Base-by-base conservation (phyloP, 1,140 invertebrate genomes). In the Phymastichus coffea region DNA sequence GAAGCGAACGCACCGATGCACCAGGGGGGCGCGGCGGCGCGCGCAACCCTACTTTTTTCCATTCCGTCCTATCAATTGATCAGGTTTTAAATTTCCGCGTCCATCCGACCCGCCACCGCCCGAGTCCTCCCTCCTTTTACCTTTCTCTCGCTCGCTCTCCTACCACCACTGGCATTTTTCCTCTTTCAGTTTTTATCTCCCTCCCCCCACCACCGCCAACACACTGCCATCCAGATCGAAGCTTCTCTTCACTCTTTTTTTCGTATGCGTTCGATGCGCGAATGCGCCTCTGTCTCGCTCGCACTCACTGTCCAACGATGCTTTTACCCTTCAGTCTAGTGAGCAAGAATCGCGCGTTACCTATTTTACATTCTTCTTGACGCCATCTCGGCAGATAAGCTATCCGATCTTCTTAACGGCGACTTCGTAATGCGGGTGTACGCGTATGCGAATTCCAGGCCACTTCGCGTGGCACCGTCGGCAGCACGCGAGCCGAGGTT, bases 31-130 rank as follows among this genome's bases (percentile, higher is more conserved):
- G n/a, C n/a, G n/a, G n/a, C n/a, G n/a, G n/a, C n/a, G n/a, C n/a
- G 73, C 73, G 72, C 75, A 75, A 74, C 74, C 76, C 75, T 76
- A 77, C 74, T 77, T 77, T 78, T 55, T 79, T 79, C 78, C 76
- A 78, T 80, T 80, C 75, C 76, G 70, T 80, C 77, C 77, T 80
- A 80, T 80, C 77, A 80, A 78, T 80, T 80, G 77, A 80, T 80
- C 77, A 80, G 77, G 77, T 78, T 80, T 80, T 78, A 80, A 80
- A 76, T 76, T 76, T 76, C 74, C 74, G 74, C 74, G 74, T 76
- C 74, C 74, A 75, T 76, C 74, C 74, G 73, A 76, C 73, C 73
- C 71, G 28, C n/a, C n/a, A n/a, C n/a, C n/a, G n/a, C n/a, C n/a
- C n/a, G n/a, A n/a, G n/a, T n/a, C n/a, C 67, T 70, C 69, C 72